Percentiles rank a stretch among this genome's conserved stretches.
These are phyloP conservation scores for Ophiothrix spiculata DNA, from an alignment of 35 echinoderm and acorn worm genomes.

Conservation along the genomic window DNA sequence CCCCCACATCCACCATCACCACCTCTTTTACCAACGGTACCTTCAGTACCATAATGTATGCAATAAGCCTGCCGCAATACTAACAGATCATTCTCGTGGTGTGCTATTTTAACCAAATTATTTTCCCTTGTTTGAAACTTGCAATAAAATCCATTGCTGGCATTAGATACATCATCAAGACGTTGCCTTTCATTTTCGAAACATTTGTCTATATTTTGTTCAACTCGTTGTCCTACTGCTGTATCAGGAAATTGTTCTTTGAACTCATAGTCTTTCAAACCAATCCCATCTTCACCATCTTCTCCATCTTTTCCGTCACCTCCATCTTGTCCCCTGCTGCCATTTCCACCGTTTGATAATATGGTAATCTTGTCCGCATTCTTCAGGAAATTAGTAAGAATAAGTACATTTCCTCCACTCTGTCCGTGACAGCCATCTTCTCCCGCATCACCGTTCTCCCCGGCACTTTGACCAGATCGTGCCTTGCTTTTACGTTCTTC, in stretches of 20 bases:
- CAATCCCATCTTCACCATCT: neutral
- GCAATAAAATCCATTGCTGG: neutral
- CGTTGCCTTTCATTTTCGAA: neutral
- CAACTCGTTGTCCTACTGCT: neutral
- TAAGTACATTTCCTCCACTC: neutral
- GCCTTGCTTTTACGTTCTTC: neutral
- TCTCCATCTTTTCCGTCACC: neutral
- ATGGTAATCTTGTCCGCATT: neutral
- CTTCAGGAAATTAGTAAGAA: neutral
- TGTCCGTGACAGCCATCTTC: neutral
- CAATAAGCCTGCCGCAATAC: neutral
- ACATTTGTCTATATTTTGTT: neutral
- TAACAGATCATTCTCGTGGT: neutral
- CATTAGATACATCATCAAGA: neutral
- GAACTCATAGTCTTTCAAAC: neutral
- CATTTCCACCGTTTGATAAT: neutral
- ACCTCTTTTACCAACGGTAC: neutral
- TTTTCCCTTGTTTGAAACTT: neutral
- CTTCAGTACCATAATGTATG: neutral
- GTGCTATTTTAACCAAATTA: neutral
- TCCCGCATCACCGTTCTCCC: neutral
- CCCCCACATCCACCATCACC: neutral
- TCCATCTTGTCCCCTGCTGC: neutral
- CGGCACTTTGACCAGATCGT: neutral
- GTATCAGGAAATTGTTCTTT: neutral